These are phyloP conservation scores for Typhlomys cinereus DNA, from an alignment of 2,113 vertebrate genomes.

Conservation along the genomic window DNA sequence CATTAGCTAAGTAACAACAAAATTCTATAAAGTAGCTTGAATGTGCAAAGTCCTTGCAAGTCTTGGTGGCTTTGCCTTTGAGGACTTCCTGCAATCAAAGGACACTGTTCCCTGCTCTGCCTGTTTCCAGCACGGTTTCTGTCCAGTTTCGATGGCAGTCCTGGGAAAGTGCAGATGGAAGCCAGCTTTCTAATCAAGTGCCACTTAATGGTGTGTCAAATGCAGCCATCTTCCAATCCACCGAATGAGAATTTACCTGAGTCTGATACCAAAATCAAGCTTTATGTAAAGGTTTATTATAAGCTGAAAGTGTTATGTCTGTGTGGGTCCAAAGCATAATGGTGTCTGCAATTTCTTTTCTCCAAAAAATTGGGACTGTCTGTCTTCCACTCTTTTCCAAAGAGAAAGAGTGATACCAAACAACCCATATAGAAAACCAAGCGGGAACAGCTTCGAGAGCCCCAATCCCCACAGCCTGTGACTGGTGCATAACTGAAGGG, in stretches of 20 bases:
- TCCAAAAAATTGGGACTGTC: neutral
- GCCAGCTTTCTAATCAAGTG: conserved; percentile 47
- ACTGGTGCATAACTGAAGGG: neutral
- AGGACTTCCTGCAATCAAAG: neutral
- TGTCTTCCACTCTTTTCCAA: neutral
- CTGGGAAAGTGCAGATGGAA: conserved; percentile 29
- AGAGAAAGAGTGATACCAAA: neutral
- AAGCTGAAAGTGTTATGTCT: neutral
- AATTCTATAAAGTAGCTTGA: neutral
- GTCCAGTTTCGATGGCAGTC: neutral
- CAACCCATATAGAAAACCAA: conserved; percentile 65
- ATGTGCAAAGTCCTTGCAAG: neutral
- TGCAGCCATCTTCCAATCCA: conserved; percentile 56
- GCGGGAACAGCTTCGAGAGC: neutral
- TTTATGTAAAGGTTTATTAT: neutral
- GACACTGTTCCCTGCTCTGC: neutral
- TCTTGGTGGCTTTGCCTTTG: neutral
- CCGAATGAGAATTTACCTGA: conserved; percentile 42
- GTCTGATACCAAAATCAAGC: conserved; percentile 47
- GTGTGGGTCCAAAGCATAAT: conserved; percentile 35
- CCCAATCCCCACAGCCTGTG: neutral
- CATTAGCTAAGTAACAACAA: neutral
- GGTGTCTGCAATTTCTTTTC: conserved; percentile 34
- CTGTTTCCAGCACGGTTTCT: neutral
- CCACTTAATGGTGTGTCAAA: conserved; percentile 58